Evolutionary conservation across 2,888 invertebrate genomes (phyloP), one percentile per base, ranked within the genome.

Genomic region (Catonia carolina): DNA sequence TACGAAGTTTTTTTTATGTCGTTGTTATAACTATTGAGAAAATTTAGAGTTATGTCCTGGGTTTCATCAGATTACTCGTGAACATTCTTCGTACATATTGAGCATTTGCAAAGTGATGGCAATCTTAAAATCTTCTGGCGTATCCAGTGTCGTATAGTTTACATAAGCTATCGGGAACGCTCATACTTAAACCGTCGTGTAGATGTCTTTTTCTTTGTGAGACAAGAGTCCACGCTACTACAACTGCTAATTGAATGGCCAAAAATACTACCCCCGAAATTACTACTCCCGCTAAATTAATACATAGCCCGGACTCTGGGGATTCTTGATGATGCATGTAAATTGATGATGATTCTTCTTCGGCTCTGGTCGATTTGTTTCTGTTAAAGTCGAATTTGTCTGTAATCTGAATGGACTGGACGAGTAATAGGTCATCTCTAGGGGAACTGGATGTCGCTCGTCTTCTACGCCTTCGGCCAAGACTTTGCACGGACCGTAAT

Each of bases 361-460:
- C 62, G 54, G 67, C 58, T 23, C 63, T 64, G 52, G 71, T 65
- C 67, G 67, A 71, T 67, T 67, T 73, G 71, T 67, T 78, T 67
- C 79, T 80, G 70, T 77, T 79, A 73, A 89, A 90, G 36, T 89
- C 89, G 72, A 92, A 93, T 72, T 91, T 90, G 75, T 94, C 93
- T 33, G 89, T 90, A 70, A 93, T 93, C 74, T 90, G 90, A 69
- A 94, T 92, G 58, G 90, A 87, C 72, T 92, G 90, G 27, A 92
- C 91, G 60, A 93, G 79, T 17, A 93, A 81, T 74, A 93, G 81
- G 71, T 92, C 89, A 68, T 93, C 90, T 60, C 83, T 79, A 59
- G 74, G 75, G 53, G 66, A 68, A 65, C 56, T 71, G 70, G 53
- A 69, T 74, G 61, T 65, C 69, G 64, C 69, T 62, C 63, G 68